Evolutionary conservation across 2,113 vertebrate species (phyloP), one percentile per base, ranked within the genome.

Genomic region (Halcyon senegalensis): DNA sequence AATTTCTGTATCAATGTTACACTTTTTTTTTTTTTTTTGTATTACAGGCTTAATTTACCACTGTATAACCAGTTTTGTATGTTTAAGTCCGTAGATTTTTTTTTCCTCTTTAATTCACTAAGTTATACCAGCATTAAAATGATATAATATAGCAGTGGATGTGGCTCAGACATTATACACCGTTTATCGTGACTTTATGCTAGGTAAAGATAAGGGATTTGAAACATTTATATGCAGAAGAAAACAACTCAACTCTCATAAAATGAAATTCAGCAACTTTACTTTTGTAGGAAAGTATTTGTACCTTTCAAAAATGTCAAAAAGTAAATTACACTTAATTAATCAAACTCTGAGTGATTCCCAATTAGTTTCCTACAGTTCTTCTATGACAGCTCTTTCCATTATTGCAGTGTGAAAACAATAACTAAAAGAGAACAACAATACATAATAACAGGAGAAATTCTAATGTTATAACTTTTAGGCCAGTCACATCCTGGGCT

Each of bases 321-420:
- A 96, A 94, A 92, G 44, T 81, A 92, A 94, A 94, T 94, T 94
- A 75, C 60, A 81, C 68, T 87, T 90, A 93, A 96, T 97, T 95
- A 97, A 96, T 96, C 95, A 95, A 87, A 94, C 62, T 80, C 72
- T 90, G 84, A 95, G 70, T 96, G 93, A 96, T 93, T 97, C 73
- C 70, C 89, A 96, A 91, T 97, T 97, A 97, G 89, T 96, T 97
- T 94, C 93, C 94, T 62, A 82, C 91, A 76, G 93, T 89, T 94
- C 62, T 76, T 89, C 91, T 89, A 53, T 79, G 91, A 96, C 81
- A 95, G 84, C 81, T 96, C 87, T 87, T 95, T 96, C 80, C 69
- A 75, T 91, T 94, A 93, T 84, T 94, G 77, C 13, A 35, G 90
- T 81, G 41, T 90, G 94, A 94, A 96, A 95, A 95, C 77, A 96